Conservation (phyloP, 2,113 vertebrate genomes). For the Etheostoma cragini region DNA sequence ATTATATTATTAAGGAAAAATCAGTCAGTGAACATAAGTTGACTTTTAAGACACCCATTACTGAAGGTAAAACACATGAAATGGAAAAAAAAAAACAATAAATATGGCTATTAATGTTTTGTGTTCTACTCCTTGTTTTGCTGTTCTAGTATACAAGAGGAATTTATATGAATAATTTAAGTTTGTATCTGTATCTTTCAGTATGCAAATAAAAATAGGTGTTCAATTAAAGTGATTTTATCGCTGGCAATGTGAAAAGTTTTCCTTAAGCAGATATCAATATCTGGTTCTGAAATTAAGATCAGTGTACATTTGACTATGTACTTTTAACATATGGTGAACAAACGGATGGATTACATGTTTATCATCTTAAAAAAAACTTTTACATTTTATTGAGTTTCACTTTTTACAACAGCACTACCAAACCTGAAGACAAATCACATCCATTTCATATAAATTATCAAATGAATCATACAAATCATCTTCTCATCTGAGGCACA, state of each 20-base stretch:
- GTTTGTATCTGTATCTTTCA: constrained; percentile 83
- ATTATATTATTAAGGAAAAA: constrained; percentile 76
- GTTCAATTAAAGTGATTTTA: constrained; percentile 71
- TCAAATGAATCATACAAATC: constrained; percentile 54
- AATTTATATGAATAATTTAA: constrained; percentile 81
- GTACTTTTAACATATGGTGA: background rate
- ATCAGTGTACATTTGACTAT: background rate
- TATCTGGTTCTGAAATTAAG: background rate
- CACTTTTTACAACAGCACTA: constrained; percentile 35
- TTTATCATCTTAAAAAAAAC: constrained; percentile 41
- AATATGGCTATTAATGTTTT: constrained; percentile 83
- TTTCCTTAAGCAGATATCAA: constrained; percentile 27
- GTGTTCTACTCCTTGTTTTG: constrained; percentile 81
- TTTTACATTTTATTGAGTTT: constrained; percentile 53
- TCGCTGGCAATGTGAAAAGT: constrained; percentile 43
- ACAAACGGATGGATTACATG: background rate
- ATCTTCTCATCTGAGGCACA: constrained; percentile 55
- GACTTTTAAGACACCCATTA: constrained; percentile 77
- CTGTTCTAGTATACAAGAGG: constrained; percentile 75
- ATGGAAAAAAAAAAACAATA: constrained; percentile 62
- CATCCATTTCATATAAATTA: constrained; percentile 49
- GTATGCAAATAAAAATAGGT: constrained; percentile 83
- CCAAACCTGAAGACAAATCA: constrained; percentile 30
- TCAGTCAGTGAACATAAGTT: constrained; percentile 77
- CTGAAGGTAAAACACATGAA: constrained; percentile 73